Base-by-base conservation (phyloP, 1,140 invertebrate species). In the Drosophila prosaltans region DNA sequence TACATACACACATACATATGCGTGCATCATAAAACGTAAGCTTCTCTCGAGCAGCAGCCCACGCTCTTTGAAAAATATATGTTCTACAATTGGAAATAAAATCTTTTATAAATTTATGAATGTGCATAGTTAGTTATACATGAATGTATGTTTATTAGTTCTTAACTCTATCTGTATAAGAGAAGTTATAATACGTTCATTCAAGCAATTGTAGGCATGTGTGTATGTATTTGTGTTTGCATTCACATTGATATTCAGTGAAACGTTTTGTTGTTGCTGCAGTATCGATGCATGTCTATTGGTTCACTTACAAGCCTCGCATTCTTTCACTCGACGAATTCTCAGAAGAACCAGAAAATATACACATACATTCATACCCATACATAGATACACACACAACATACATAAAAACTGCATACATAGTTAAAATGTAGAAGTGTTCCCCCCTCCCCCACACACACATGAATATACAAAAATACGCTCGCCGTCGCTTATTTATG, bases 1-100 rank as follows among this genome's bases (percentile, higher is more conserved):
- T 57, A 60, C 55, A 59, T 48, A 40, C 55, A 61, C 60, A 26
- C 40, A 63, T 72, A 39, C n/a, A 11, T 51, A 24, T 26, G 45
- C 24, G 21, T 51, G 45, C 45, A 51, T 51, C 21, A 45, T 61
- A 9, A 21, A 10, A 26, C 40, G 8, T 63, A 51, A 51, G 36
- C 40, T 8, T 70, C 16, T 65, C 60, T 32, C 57, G 16, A 36
- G 32, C 32, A 21, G 39, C 32, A 58, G 28, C 57, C 30, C 48
- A 63, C 43, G 43, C 5, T 40, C 21, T 60, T 40, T 24, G 41
- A 26, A 8, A 26, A 54, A 54, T 57, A 45, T 43, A 26, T 16
- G 16, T 63, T 45, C 61, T 32, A 45, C 11, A 63, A 63, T 7
- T 48, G 41, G 26, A 30, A 48, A 48, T 32, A 45, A 59, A 32